Evolutionary conservation across 2,113 vertebrate genomes (phyloP).

Genomic region (Calyptommatus sinebrachiatus): DNA sequence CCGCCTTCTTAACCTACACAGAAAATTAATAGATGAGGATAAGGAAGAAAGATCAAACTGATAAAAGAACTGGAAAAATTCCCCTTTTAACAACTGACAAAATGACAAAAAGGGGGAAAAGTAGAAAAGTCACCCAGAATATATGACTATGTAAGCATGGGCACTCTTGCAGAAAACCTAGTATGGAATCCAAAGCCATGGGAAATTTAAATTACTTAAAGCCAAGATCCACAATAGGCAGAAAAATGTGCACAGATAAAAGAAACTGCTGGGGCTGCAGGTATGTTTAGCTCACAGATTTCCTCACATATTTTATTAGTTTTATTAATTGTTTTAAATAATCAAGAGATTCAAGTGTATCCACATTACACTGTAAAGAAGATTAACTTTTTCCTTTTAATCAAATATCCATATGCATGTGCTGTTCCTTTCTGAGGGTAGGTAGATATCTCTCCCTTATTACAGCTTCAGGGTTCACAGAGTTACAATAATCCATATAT

Average conservation of each 20-base stretch:
- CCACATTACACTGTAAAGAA: conserved; percentile 72
- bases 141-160: conserved; percentile 82
- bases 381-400: conserved; percentile 67
- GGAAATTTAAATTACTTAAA: conserved; percentile 88
- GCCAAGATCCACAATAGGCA: conserved; percentile 69
- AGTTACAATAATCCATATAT: conserved; percentile 45
- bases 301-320: conserved; percentile 82
- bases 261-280: conserved; percentile 78
- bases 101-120: conserved; percentile 64
- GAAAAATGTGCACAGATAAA: conserved; percentile 64
- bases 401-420: conserved; percentile 69
- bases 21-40: conserved; percentile 52
- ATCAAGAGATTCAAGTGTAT: conserved; percentile 76
- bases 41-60: conserved; percentile 71
- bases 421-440: conserved; percentile 36
- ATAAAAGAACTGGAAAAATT: conserved; percentile 46
- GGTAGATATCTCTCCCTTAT: conserved; percentile 55
- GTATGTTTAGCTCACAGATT: conserved; percentile 78
- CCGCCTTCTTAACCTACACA: conserved; percentile 44
- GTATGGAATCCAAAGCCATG: conserved; percentile 79
- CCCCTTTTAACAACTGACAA: conserved; percentile 61
- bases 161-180: conserved; percentile 98
- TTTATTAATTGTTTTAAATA: conserved; percentile 82
- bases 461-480: conserved; percentile 42
- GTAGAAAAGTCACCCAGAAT: conserved; percentile 73